Evolutionary conservation across 92 coral and sea anemone genomes (phyloP).

Genomic region (Zoanthus sociatus): DNA sequence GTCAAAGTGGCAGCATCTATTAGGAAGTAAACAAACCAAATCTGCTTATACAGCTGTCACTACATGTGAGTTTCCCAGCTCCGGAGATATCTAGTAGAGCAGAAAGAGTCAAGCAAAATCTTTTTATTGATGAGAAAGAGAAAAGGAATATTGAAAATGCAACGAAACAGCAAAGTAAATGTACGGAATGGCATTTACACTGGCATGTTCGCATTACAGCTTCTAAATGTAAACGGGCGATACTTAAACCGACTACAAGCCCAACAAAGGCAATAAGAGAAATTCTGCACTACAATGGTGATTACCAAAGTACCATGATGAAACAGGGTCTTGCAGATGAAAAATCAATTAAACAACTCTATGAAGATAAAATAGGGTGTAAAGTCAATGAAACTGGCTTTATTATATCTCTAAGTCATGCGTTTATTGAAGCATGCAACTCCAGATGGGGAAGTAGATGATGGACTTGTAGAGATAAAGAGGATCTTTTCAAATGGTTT

Average conservation of each 20-base stretch:
- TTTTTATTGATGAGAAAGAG: too few relatives aligned
- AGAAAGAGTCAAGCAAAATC: too few relatives aligned
- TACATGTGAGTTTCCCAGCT: too few relatives aligned
- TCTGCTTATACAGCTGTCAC: too few relatives aligned
- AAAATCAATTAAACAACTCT: conserved; percentile 31
- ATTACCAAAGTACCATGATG: conserved; percentile 68
- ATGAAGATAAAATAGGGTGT: conserved; percentile 62
- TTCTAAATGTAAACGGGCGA: background rate
- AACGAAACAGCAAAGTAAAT: too few relatives aligned
- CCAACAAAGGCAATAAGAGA: conserved; percentile 75
- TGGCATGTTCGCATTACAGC: background rate
- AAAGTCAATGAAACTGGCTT: conserved; percentile 69
- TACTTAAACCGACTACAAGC: conserved; percentile 60
- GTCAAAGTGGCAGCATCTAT: too few relatives aligned
- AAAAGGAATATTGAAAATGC: too few relatives aligned
- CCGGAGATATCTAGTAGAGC: too few relatives aligned
- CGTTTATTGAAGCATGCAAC: conserved; percentile 56
- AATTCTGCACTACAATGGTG: conserved; percentile 58
- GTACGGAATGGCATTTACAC: background rate
- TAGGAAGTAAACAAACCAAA: too few relatives aligned
- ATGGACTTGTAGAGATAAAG: conserved; percentile 67
- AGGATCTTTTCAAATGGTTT: conserved; percentile 61
- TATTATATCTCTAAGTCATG: conserved; percentile 57
- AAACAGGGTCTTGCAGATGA: conserved; percentile 66
- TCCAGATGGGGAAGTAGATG: conserved; percentile 76